These are phyloP conservation scores for Brienomyrus longianalis DNA, from an alignment of 2,113 vertebrate genomes.

Conservation along the genomic window DNA sequence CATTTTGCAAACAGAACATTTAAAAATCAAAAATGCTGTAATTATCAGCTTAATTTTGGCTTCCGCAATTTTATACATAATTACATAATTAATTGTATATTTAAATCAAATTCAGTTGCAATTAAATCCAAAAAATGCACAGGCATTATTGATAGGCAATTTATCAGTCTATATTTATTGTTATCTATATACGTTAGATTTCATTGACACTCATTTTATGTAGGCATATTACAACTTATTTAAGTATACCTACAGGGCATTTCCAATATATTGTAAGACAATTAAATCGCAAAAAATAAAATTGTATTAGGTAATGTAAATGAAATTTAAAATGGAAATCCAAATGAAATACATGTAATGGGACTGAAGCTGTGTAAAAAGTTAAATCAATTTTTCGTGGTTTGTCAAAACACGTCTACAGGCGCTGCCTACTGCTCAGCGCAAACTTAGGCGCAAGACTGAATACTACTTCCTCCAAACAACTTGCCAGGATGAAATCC, in stretches of 20 bases:
- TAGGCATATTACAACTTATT: background rate
- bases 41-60: background rate
- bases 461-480: constrained; percentile 17
- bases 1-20: background rate
- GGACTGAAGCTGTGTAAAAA: background rate
- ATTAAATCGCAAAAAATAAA: background rate
- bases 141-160: background rate
- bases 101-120: background rate
- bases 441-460: background rate
- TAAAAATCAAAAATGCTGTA: background rate
- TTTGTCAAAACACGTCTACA: background rate
- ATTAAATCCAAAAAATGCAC: background rate
- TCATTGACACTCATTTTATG: background rate
- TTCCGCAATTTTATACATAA: background rate
- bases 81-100: background rate
- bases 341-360: background rate
- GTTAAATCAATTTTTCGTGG: background rate
- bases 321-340: background rate
- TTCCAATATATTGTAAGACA: background rate
- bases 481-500: constrained; percentile 27
- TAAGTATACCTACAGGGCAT: background rate
- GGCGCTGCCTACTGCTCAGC: background rate
- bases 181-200: background rate
- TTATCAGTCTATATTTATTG: background rate
- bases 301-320: background rate